Evolutionary conservation across 2,113 vertebrate genomes (phyloP).

Genomic region (Nibea coibor): DNA sequence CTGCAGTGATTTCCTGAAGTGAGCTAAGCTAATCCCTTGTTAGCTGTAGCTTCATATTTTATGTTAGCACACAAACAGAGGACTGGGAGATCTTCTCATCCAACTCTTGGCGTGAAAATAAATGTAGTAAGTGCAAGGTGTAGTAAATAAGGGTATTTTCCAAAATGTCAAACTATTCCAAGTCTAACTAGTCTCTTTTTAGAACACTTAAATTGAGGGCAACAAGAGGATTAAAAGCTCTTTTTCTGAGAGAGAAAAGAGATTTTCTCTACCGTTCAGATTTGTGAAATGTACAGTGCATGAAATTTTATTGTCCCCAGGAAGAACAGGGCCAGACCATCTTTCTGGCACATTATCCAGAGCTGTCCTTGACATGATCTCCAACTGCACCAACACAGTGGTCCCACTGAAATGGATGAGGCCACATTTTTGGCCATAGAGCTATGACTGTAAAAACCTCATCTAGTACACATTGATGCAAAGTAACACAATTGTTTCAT

Average conservation of each 20-base stretch:
- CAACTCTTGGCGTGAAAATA: not conserved
- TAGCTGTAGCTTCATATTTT: not conserved
- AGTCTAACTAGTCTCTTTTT: not conserved
- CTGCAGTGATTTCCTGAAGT: not conserved
- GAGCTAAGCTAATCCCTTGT: not conserved
- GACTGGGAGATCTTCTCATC: not conserved
- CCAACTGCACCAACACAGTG: not conserved
- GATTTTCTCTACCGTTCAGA: not conserved
- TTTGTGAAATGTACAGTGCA: not conserved
- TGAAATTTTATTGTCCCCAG: not conserved
- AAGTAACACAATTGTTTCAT: not conserved
- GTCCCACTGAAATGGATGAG: not conserved
- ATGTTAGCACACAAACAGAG: not conserved
- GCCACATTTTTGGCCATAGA: not conserved
- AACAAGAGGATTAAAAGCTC: not conserved
- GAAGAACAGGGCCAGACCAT: not conserved
- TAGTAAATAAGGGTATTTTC: too few relatives aligned
- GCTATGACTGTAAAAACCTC: not conserved
- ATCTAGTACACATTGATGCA: not conserved
- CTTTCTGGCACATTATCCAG: not conserved
- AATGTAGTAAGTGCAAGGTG: too few relatives aligned
- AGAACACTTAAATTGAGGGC: not conserved
- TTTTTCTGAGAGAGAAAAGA: not conserved
- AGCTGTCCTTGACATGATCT: constrained; percentile 6
- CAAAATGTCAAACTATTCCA: too few relatives aligned